These are phyloP conservation scores for Drosophila suzukii DNA, from an alignment of 1,140 invertebrate genomes.

Conservation along the genomic window DNA sequence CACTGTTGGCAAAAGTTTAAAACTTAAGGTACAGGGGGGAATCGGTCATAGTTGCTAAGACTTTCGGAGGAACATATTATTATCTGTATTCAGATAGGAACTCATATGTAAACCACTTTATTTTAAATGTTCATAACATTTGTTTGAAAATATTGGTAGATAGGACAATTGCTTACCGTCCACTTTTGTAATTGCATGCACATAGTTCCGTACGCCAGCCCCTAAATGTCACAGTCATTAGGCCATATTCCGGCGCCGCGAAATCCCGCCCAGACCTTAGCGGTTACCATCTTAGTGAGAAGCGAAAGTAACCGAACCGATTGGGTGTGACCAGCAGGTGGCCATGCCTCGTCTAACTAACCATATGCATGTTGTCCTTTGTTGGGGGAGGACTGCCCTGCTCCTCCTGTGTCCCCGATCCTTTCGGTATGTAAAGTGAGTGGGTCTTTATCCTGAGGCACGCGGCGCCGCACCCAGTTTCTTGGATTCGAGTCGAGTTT, in stretches of 20 bases:
- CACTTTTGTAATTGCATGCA: slow-evolving; percentile 61
- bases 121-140: not conserved
- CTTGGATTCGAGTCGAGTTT: slow-evolving; percentile 56
- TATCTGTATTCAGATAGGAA: no score
- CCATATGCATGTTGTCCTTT: slow-evolving; percentile 72
- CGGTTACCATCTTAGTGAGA: slow-evolving; percentile 16
- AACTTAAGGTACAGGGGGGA: no score
- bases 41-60: no score
- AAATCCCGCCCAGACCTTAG: slow-evolving; percentile 29
- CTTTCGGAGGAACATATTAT: no score
- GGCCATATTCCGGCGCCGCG: slow-evolving; percentile 27
- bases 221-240: slow-evolving; percentile 68
- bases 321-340: slow-evolving; percentile 73
- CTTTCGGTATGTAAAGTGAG: slow-evolving; percentile 57
- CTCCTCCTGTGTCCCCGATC: slow-evolving; percentile 1
- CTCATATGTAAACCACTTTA: no score
- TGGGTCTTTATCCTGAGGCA: slow-evolving; percentile 48
- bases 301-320: slow-evolving; percentile 25
- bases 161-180: not conserved
- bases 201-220: slow-evolving; percentile 47
- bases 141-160: no score
- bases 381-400: slow-evolving; percentile 37
- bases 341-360: slow-evolving; percentile 51
- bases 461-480: slow-evolving; percentile 65
- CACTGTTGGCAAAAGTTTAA: no score